These are phyloP conservation scores for Trilocha varians DNA, from an alignment of 2,888 invertebrate species.

Conservation along the genomic window DNA sequence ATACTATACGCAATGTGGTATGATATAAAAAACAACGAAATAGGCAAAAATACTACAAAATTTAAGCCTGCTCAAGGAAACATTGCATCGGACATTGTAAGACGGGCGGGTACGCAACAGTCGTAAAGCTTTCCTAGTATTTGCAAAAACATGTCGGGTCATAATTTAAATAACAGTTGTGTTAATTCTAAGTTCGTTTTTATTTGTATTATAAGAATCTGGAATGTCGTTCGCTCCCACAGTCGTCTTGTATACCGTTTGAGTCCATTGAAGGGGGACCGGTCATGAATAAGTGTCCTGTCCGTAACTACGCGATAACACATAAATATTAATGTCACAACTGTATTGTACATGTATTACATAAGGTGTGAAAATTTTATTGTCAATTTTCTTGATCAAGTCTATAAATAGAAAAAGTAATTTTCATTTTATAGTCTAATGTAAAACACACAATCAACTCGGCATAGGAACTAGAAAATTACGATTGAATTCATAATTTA, in stretches of 20 bases:
- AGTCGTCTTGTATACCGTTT: background rate
- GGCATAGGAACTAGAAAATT: too few relatives aligned
- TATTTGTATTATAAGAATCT: background rate
- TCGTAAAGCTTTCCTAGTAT: background rate
- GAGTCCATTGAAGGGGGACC: background rate
- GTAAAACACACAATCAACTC: too few relatives aligned
- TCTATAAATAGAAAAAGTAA: too few relatives aligned
- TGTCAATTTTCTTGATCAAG: background rate
- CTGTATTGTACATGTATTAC: background rate
- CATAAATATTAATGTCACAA: background rate
- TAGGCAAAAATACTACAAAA: too few relatives aligned
- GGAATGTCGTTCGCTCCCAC: background rate
- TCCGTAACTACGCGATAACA: background rate
- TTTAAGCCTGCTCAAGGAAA: too few relatives aligned
- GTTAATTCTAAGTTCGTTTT: background rate
- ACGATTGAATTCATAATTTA: too few relatives aligned
- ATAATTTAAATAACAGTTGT: background rate
- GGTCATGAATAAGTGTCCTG: background rate
- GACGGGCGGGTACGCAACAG: slow-evolving; percentile 29
- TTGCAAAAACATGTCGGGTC: background rate
- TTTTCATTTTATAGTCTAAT: too few relatives aligned
- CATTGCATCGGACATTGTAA: slow-evolving; percentile 11
- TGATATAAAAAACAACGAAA: too few relatives aligned
- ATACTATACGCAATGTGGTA: too few relatives aligned
- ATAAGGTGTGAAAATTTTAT: background rate